Base-by-base conservation (phyloP, 2,888 invertebrate species). In the Archips crataeganus region DNA sequence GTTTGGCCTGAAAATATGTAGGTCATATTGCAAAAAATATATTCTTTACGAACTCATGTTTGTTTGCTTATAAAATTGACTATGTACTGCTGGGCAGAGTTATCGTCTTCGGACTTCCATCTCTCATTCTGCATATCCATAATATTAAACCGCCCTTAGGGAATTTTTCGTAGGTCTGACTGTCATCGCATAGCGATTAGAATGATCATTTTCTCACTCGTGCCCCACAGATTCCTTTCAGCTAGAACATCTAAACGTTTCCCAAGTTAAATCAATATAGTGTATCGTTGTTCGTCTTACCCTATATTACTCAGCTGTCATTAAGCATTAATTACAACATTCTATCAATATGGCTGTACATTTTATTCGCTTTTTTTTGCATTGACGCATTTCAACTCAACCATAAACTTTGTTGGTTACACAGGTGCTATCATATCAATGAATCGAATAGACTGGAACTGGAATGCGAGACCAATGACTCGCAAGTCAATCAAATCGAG, bases 371-470 rank as follows among this genome's bases (percentile, higher is more conserved):
- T 10, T 59, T 32, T 69, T 61, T 42, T 57, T 54, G 49, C 15
- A 72, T 47, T 73, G 68, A 73, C 63, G 72, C 15, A 15, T 63
- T 68, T 68, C 49, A 64, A 68, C n/a, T 15, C 68, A 59, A 51
- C 63, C 72, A 42, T 63, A 57, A 62, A 57, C 47, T 23, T 23
- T 62, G 54, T 23, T 66, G 23, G 72, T 68, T 57, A 73, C 72
- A 68, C 63, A 68, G 73, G 42, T 68, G 68, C 34, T 49, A 47
- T 45, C 34, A 34, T 54, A 62, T 72, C 42, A 47, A 59, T 65
- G 51, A 51, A 71, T 71, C 60, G 65, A 57, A 61, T 60, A 59
- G 11, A 57, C 57, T 57, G 32, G 32, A 57, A 60, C 42, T 49
- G 32, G 60, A 60, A 60, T 36, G 59, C 64, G 65, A 66, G 39